Evolutionary conservation across 2,888 invertebrate species (phyloP).

Genomic region (Diarsia dahlii): DNA sequence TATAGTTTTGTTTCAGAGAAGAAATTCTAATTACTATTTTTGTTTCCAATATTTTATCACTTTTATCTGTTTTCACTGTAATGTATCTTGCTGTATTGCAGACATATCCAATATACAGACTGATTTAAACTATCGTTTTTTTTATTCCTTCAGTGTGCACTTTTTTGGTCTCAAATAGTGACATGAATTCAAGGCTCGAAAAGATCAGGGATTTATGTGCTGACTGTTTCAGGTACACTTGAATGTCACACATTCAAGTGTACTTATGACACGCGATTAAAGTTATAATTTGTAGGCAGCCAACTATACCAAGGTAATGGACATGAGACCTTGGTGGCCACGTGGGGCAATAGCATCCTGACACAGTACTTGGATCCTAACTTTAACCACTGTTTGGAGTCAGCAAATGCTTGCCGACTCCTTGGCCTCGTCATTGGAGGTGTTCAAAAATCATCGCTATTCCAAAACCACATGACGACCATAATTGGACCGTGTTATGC

Average conservation of each 20-base stretch:
- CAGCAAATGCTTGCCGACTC: no score
- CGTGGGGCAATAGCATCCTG: no score
- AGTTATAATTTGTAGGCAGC: background rate
- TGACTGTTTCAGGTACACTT: background rate
- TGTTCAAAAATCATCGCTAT: no score
- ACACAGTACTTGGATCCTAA: no score
- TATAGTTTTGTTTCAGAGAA: conserved; percentile 90
- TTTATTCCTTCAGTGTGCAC: conserved; percentile 41
- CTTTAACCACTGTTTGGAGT: no score
- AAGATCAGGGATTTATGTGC: background rate
- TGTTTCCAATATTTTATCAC: conserved; percentile 91
- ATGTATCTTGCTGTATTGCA: conserved; percentile 91
- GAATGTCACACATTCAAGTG: no score
- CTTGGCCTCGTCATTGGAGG: no score
- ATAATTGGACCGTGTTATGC: no score
- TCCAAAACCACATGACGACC: no score
- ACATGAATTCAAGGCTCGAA: no score
- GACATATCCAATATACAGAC: conserved; percentile 92
- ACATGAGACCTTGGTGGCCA: background rate
- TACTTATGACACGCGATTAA: background rate
- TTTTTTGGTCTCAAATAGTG: background rate
- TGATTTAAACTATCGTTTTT: conserved; percentile 85
- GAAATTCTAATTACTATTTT: conserved; percentile 90
- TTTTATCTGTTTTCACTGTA: conserved; percentile 90
- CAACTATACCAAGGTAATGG: background rate